phyloP scores from a whole-genome alignment of 2,113 vertebrate species.

The Phodopus roborovskii region DNA sequence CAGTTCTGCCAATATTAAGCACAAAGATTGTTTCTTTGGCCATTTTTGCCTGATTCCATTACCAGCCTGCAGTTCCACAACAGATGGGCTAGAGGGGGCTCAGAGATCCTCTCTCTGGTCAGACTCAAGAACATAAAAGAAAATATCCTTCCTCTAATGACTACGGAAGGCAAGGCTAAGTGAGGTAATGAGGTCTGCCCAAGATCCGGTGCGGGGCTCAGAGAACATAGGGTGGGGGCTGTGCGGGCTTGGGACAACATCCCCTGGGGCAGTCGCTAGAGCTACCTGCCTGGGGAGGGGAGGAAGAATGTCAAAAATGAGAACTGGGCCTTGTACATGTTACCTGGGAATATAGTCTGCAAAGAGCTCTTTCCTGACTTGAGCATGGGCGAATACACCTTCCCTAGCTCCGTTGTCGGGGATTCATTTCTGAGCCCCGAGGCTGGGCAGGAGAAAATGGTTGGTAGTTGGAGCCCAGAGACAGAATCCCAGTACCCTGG shows the following conservation, averaged over 20 bases:
- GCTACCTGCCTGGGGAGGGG: background rate
- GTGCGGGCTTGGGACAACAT: background rate
- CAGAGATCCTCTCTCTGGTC: background rate
- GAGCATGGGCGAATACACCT: background rate
- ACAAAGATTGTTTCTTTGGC: background rate
- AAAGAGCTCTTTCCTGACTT: no score
- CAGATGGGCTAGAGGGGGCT: no score
- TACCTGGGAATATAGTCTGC: background rate
- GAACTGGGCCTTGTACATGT: background rate
- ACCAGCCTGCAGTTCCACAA: background rate
- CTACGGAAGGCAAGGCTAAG: background rate
- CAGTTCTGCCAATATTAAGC: background rate
- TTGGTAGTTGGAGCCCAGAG: background rate
- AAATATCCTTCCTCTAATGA: background rate
- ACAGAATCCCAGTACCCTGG: background rate
- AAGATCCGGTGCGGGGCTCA: background rate
- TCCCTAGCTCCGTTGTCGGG: background rate
- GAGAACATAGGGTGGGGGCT: background rate
- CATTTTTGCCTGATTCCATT: background rate
- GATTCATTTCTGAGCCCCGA: background rate
- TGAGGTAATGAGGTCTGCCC: background rate
- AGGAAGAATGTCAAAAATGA: background rate
- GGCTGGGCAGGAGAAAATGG: background rate
- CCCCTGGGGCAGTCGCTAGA: background rate
- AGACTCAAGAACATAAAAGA: background rate